Percentiles rank a stretch among this genome's conserved stretches.
phyloP scores from a whole-genome alignment of 2,797 vertebrate genomes.

The Rhabdophis nuchalis region DNA sequence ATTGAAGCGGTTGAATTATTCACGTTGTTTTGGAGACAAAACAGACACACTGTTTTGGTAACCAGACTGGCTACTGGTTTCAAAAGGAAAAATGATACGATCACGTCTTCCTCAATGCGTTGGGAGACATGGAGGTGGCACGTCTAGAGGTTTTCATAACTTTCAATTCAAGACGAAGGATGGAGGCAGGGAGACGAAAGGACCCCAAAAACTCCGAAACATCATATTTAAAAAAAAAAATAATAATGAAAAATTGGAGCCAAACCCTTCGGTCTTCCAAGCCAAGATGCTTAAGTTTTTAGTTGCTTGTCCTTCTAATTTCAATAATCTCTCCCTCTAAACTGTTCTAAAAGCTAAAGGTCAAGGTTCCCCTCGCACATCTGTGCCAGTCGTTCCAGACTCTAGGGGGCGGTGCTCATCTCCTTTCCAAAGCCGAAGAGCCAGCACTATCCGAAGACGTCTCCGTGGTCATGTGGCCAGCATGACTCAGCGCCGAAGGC shows the following conservation, averaged over 20 bases:
- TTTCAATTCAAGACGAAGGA: neutral
- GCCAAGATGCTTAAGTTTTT: neutral
- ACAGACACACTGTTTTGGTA: no score
- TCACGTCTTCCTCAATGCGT: neutral
- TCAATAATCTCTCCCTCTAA: neutral
- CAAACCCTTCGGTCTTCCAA: neutral
- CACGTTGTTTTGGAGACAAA: constrained; percentile 1
- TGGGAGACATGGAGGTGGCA: neutral
- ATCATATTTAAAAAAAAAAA: neutral
- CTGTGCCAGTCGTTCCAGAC: no score
- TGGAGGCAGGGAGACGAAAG: neutral
- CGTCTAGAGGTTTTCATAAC: neutral
- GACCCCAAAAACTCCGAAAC: neutral
- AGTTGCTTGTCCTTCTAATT: neutral
- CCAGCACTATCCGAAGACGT: no score
- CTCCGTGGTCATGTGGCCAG: no score
- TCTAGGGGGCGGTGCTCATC: no score
- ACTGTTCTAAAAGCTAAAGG: no score
- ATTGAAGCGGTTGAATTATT: constrained; percentile 25
- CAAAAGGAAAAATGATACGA: neutral
- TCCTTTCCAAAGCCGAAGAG: no score
- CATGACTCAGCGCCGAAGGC: no score
- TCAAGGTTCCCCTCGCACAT: no score
- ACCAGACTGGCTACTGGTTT: neutral
- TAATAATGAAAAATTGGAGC: neutral